phyloP scores from a whole-genome alignment of 2,888 invertebrate species.

The Cistogaster globosa region DNA sequence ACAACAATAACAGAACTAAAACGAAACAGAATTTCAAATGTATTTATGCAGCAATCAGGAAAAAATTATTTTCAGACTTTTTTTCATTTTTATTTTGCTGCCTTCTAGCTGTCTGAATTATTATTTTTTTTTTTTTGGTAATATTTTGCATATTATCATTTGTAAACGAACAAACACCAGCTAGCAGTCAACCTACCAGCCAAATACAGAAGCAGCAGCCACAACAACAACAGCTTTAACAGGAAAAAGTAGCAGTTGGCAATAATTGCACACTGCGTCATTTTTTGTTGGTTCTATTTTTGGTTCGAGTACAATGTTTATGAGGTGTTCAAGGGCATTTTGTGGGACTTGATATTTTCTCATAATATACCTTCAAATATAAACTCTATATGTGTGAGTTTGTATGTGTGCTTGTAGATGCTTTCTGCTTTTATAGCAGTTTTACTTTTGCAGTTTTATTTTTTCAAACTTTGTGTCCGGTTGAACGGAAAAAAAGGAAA shows the following conservation, averaged over 20 bases:
- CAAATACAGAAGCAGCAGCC: slow-evolving; percentile 28
- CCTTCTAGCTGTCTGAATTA: slow-evolving; percentile 32
- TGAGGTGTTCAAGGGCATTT: slow-evolving; percentile 71
- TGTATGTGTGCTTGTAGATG: background rate
- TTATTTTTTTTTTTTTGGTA: background rate
- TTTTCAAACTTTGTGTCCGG: slow-evolving; percentile 57
- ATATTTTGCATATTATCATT: slow-evolving; percentile 48
- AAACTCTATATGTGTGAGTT: slow-evolving; percentile 31
- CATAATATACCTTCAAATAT: slow-evolving; percentile 61
- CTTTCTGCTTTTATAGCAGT: slow-evolving; percentile 18
- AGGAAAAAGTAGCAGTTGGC: slow-evolving; percentile 60
- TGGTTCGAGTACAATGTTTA: slow-evolving; percentile 53
- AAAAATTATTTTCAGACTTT: slow-evolving; percentile 15
- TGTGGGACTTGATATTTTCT: slow-evolving; percentile 59
- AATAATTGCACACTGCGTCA: slow-evolving; percentile 69
- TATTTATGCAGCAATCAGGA: slow-evolving; percentile 34
- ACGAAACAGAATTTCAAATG: slow-evolving; percentile 57
- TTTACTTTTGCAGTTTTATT: slow-evolving; percentile 27
- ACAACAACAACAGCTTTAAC: slow-evolving; percentile 8
- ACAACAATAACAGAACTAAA: slow-evolving; percentile 54
- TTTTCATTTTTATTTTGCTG: slow-evolving; percentile 21
- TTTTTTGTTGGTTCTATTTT: slow-evolving; percentile 63
- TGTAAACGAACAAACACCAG: slow-evolving; percentile 39
- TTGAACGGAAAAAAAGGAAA: slow-evolving; percentile 61
- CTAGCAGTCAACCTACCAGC: slow-evolving; percentile 14